These are phyloP conservation scores for Astyanax mexicanus DNA, from an alignment of 2,797 vertebrate species.

Conservation along the genomic window DNA sequence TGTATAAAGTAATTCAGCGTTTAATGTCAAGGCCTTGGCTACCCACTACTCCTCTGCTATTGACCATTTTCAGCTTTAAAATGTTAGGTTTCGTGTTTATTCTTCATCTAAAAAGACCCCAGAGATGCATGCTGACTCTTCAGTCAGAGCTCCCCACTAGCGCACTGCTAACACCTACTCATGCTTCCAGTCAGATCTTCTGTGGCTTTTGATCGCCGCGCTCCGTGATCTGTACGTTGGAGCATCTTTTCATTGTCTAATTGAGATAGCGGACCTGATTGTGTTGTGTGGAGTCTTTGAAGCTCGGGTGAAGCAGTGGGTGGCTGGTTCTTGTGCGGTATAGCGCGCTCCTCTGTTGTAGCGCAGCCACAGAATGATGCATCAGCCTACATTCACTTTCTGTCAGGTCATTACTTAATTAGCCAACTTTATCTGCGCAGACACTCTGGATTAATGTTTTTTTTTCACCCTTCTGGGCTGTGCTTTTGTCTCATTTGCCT, in stretches of 20 bases:
- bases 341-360: constrained; percentile 18
- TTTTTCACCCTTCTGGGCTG: neutral
- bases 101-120: neutral
- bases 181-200: constrained; percentile 15
- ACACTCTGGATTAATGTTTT: constrained; percentile 20
- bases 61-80: neutral
- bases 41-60: neutral
- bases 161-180: constrained; percentile 7
- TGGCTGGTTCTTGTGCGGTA: constrained; percentile 25
- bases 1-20: too few relatives aligned
- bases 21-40: neutral
- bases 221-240: constrained; percentile 23
- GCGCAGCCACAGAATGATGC: constrained; percentile 50
- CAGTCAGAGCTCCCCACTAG: constrained; percentile 25
- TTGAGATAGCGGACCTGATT: constrained; percentile 41
- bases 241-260: constrained; percentile 39
- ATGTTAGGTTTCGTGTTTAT: constrained; percentile 1
- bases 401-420: constrained; percentile 59
- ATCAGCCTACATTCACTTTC: constrained; percentile 47
- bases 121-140: constrained; percentile 43
- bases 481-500: constrained; percentile 5
- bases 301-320: constrained; percentile 8
- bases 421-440: constrained; percentile 34
- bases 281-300: constrained; percentile 42
- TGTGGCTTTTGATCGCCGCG: constrained; percentile 23